Evolutionary conservation across 2,113 vertebrate species (phyloP), one percentile per base, ranked within the genome.

Genomic region (Anas platyrhynchos): DNA sequence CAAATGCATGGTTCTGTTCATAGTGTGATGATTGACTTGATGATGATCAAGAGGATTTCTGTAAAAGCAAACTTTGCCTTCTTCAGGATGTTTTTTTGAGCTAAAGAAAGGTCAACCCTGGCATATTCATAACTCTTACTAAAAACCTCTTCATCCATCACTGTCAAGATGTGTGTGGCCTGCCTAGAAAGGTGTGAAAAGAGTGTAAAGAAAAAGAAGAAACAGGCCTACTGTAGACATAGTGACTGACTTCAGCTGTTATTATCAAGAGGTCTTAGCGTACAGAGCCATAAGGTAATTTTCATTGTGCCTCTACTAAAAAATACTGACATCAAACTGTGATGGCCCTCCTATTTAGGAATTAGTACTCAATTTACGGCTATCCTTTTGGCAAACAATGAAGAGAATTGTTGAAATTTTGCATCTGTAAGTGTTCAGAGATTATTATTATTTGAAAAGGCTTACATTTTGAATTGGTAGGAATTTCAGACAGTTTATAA

Each of bases 381-480:
- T 65, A 13, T 4, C 16, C 13, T 67, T 68, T 50, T 72, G 8
- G 4, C 29, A 86, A 62, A 36, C 0, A 0, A 52, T 10, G 23
- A 76, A 82, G 48, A 78, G 29, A 92, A 85, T 3, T 23, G 13
- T 41, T 83, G 27, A 72, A 65, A 66, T 65, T 65, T 75, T 91
- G 4, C 65, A 31, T 16, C 11, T 8, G 7, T 56, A 13, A 13
- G 5, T 21, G 3, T 15, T 84, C 25, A 58, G 72, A 78, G 29
- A 46, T 41, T 0, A 50, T 58, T 46, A 66, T 48, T 8, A 29
- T 90, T 89, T 89, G 52, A 52, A 26, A 65, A 41, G 20, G 6
- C 10, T 68, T 72, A 38, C 27, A 46, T 41, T 83, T 74, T 69
- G 32, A 79, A 54, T 18, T 48, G 7, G 23, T 68, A 75, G 31